phyloP scores from a whole-genome alignment of 2,113 vertebrate species.

The Sinosuthora webbiana region DNA sequence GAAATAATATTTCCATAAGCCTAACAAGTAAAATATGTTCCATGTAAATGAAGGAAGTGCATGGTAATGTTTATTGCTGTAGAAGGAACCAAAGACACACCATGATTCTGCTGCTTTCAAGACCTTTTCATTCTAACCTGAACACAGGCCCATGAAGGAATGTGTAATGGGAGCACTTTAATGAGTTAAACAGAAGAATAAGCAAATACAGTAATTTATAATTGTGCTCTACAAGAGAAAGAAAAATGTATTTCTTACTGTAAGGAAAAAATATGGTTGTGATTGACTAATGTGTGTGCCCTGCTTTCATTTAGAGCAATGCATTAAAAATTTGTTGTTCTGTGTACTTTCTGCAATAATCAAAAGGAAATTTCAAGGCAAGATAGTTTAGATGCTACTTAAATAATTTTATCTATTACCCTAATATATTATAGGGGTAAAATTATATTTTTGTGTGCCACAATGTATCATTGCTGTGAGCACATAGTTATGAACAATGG shows the following conservation, averaged over 20 bases:
- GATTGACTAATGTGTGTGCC: neutral
- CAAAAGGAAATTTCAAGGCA: neutral
- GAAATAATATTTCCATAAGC: constrained; percentile 20
- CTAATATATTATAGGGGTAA: constrained; percentile 30
- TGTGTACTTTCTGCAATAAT: constrained; percentile 54
- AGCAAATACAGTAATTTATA: neutral
- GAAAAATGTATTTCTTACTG: constrained; percentile 13
- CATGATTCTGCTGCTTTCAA: neutral
- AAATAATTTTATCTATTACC: neutral
- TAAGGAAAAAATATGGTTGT: constrained; percentile 39
- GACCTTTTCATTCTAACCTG: neutral
- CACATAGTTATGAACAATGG: neutral
- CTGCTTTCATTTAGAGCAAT: constrained; percentile 60
- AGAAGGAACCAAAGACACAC: neutral
- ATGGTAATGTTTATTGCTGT: neutral
- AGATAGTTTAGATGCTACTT: neutral
- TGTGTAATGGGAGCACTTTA: constrained; percentile 21
- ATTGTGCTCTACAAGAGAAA: constrained; percentile 5
- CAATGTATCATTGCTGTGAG: neutral
- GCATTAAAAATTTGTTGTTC: constrained; percentile 34
- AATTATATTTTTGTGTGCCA: constrained; percentile 1
- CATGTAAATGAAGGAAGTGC: neutral
- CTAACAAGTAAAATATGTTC: neutral
- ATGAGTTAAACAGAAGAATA: constrained; percentile 14
- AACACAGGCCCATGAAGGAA: neutral